Evolutionary conservation across 2,113 vertebrate genomes (phyloP).

Genomic region (Tachysurus vachellii): DNA sequence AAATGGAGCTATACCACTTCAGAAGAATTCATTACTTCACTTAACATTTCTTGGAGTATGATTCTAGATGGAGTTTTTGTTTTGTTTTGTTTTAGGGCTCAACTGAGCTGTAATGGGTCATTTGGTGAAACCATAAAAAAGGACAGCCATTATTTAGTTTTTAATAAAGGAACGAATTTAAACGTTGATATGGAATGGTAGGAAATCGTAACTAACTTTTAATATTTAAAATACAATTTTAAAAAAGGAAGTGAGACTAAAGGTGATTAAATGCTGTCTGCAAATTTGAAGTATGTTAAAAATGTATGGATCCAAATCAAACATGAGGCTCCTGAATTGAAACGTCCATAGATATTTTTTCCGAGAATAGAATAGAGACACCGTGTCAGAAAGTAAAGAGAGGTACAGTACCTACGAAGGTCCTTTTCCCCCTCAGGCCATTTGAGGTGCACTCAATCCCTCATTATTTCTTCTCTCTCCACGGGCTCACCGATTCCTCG

Average conservation of each 20-base stretch:
- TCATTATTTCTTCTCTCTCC: conserved; percentile 52
- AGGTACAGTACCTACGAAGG: conserved; percentile 10
- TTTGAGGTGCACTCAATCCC: conserved; percentile 38
- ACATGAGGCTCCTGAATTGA: not conserved
- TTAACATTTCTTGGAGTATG: conserved; percentile 61
- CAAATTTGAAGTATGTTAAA: not conserved
- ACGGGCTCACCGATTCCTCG: conserved; percentile 37
- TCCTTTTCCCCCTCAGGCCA: conserved; percentile 45
- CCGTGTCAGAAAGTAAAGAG: not conserved
- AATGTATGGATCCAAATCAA: not conserved
- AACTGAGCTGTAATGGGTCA: conserved; percentile 11
- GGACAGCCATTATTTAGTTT: not conserved
- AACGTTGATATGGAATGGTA: not conserved
- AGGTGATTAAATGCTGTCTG: not conserved
- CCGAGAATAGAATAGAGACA: conserved; percentile 5
- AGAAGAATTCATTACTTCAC: conserved; percentile 65
- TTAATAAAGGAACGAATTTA: not conserved
- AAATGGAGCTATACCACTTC: conserved; percentile 68
- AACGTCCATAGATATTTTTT: conserved; percentile 8
- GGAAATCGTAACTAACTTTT: not conserved
- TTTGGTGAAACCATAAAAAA: not conserved
- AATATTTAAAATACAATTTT: not conserved
- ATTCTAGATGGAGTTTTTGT: conserved; percentile 45
- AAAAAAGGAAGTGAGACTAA: not conserved
- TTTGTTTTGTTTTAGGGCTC: not conserved